Base-by-base conservation (phyloP, 2,797 vertebrate genomes). In the Prunella strophiata region DNA sequence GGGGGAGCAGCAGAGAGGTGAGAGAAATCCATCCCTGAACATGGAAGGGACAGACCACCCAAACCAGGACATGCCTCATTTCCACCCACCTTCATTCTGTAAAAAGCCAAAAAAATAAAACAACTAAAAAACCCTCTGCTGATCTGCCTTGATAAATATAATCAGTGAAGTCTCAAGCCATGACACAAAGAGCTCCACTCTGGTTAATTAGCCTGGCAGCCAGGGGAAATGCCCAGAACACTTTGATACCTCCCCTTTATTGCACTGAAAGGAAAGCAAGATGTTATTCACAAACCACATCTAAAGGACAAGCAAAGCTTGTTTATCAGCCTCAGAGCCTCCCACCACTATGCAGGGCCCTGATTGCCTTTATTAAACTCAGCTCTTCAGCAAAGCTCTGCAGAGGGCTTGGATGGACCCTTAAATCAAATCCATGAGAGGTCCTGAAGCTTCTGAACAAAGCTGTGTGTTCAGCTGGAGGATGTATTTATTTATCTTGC, bases 151-250 rank as follows among this genome's bases (percentile, higher is more conserved):
- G 74, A 57, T n/a, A 66, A 91, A 66, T 23, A 16, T 0, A 13
- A 87, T 73, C 89, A 79, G 75, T 2, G n/a, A n/a, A 82, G 42
- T 38, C 85, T 85, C 26, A 63, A 94, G 55, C 29, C 51, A 7
- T 1, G n/a, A 19, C 47, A 76, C 74, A 85, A 66, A 76, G 74
- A 66, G 81, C 13, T 92, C 22, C 43, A 70, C 40, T 89, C 71
- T 48, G 51, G 38, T 57, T 92, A 92, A 91, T 89, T 50, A 92
- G 86, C 65, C 74, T 55, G 78, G 87, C 78, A 89, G 87, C 20
- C 72, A 52, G 71, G 67, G 63, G 45, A 59, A 92, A 87, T 82
- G 75, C 67, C 81, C 91, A 87, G 84, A 80, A 67, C 0, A 4
- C 71, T 93, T 87, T 87, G 87, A 89, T 87, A 76, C 63, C 21